phyloP scores from a whole-genome alignment of 2,113 vertebrate genomes.

The Nibea albiflora region DNA sequence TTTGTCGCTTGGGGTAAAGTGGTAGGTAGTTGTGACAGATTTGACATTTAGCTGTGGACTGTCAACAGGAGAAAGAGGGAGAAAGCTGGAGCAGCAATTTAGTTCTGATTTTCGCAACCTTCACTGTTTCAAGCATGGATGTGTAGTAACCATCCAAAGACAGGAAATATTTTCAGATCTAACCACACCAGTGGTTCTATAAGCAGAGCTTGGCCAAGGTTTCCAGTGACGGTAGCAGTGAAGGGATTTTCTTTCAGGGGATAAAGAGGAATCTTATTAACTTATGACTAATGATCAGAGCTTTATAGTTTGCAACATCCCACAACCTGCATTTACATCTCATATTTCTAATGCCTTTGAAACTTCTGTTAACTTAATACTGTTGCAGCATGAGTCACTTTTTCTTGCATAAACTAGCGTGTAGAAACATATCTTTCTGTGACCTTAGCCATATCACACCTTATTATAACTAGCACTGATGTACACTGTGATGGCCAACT shows the following conservation, averaged over 20 bases:
- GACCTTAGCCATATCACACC: constrained; percentile 41
- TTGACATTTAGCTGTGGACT: constrained; percentile 79
- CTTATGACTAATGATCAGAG: neutral
- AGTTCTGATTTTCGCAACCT: constrained; percentile 39
- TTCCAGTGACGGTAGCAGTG: constrained; percentile 5
- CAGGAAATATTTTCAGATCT: constrained; percentile 41
- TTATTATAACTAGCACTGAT: constrained; percentile 47
- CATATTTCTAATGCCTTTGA: constrained; percentile 12
- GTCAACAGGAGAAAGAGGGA: constrained; percentile 55
- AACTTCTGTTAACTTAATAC: neutral
- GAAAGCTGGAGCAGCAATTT: constrained; percentile 40
- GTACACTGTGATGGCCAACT: constrained; percentile 12
- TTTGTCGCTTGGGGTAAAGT: constrained; percentile 82
- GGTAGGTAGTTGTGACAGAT: constrained; percentile 83
- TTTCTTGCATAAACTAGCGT: neutral
- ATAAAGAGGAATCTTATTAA: neutral
- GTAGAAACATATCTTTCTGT: constrained; percentile 37
- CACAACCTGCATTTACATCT: neutral
- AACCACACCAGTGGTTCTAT: constrained; percentile 27
- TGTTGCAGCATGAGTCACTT: neutral
- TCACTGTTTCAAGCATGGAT: constrained; percentile 31
- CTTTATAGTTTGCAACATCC: constrained; percentile 5
- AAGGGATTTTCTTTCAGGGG: constrained; percentile 1
- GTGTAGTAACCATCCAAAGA: constrained; percentile 38
- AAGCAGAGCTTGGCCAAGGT: neutral